These are phyloP conservation scores for Mus caroli DNA, from an alignment of 2,797 vertebrate genomes.

Conservation along the genomic window DNA sequence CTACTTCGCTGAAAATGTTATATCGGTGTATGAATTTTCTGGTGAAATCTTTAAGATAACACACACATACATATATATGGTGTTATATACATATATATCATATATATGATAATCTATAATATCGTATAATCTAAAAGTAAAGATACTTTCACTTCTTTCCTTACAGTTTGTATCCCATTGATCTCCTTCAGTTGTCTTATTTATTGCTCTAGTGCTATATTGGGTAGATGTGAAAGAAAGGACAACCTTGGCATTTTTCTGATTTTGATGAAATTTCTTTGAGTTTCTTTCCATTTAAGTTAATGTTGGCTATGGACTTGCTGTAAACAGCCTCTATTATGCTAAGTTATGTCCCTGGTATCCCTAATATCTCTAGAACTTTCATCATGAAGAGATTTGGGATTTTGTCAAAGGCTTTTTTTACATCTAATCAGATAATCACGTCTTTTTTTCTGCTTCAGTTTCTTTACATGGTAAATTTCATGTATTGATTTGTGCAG, in stretches of 20 bases:
- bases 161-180: background rate
- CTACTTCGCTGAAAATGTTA: background rate
- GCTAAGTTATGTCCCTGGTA: background rate
- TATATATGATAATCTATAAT: no score
- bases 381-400: background rate
- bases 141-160: background rate
- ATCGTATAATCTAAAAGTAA: background rate
- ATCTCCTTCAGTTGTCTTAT: background rate
- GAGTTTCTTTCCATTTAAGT: background rate
- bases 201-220: background rate
- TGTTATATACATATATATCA: no score
- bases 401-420: background rate
- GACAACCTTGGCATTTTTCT: background rate
- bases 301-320: background rate
- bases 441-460: background rate
- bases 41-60: background rate
- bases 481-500: background rate
- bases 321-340: background rate
- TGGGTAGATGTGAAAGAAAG: background rate
- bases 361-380: background rate
- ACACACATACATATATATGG: no score
- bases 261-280: background rate
- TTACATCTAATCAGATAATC: background rate
- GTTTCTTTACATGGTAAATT: background rate
- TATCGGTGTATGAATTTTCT: background rate